Conservation (phyloP, 2,113 vertebrate species). For the Hippolais icterina region DNA sequence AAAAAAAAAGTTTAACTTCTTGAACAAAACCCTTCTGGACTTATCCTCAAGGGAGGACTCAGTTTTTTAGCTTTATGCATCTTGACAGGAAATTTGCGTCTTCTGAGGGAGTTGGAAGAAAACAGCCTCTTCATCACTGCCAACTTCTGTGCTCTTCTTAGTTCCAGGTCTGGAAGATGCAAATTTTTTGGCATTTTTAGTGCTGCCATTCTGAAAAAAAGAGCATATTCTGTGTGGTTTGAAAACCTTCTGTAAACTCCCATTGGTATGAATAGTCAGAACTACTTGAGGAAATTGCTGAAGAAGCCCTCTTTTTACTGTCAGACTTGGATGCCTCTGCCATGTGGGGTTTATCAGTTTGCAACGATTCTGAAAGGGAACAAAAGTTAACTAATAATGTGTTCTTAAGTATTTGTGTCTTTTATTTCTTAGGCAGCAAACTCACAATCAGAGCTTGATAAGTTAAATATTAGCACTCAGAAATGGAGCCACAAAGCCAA, state of each 20-base stretch:
- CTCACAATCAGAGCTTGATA: not conserved
- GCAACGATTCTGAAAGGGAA: not conserved
- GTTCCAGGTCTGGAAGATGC: not conserved
- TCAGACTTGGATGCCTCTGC: not conserved
- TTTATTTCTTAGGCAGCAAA: not conserved
- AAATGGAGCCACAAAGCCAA: not conserved
- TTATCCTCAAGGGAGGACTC: not conserved
- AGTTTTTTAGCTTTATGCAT: not conserved
- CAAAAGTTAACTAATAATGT: not conserved
- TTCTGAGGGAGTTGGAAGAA: not conserved
- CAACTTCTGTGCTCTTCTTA: not conserved
- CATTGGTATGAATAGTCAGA: not conserved
- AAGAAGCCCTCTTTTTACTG: not conserved
- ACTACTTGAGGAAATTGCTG: not conserved
- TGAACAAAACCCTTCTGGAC: not conserved
- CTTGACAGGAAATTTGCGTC: not conserved
- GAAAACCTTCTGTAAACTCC: not conserved
- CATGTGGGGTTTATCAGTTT: not conserved
- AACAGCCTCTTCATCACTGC: not conserved
- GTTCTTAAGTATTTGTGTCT: not conserved
- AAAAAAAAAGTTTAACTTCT: not conserved
- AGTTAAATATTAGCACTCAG: conserved; percentile 8
- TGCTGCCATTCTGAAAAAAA: not conserved
- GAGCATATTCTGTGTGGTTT: not conserved
- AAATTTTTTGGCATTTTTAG: not conserved